Evolutionary conservation across 2,113 vertebrate species (phyloP).

Genomic region (Planiliza haematocheilus): DNA sequence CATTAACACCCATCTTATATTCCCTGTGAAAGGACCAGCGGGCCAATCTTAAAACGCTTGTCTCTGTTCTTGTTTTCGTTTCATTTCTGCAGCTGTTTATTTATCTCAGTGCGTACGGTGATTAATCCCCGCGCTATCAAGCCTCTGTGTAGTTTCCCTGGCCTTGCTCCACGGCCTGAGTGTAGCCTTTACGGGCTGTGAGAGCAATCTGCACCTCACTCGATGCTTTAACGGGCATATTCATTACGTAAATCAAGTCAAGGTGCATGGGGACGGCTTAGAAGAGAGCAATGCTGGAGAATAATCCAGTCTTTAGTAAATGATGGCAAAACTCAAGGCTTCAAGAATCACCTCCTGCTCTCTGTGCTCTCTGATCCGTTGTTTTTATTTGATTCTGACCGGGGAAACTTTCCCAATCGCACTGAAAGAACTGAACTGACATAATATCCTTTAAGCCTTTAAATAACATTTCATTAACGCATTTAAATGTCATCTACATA

Average conservation of each 20-base stretch:
- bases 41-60: not conserved
- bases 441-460: not conserved
- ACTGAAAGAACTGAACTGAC: no score
- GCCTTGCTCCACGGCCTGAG: not conserved
- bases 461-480: no score
- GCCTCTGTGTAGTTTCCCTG: not conserved
- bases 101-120: not conserved
- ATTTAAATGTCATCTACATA: not conserved
- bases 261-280: not conserved
- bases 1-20: not conserved
- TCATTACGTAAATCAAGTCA: slow-evolving; percentile 15
- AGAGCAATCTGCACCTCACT: slow-evolving; percentile 15
- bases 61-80: not conserved
- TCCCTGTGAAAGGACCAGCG: not conserved
- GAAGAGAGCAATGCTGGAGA: not conserved
- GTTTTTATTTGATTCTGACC: not conserved
- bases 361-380: not conserved
- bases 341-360: not conserved
- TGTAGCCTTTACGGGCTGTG: not conserved
- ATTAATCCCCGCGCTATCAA: no score
- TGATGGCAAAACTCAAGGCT: not conserved
- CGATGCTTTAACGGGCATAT: slow-evolving; percentile 6
- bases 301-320: not conserved
- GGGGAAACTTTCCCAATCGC: not conserved
- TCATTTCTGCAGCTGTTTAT: not conserved